Base-by-base conservation (phyloP, 2,888 invertebrate species). In the Oxyteleia sp. region DNA sequence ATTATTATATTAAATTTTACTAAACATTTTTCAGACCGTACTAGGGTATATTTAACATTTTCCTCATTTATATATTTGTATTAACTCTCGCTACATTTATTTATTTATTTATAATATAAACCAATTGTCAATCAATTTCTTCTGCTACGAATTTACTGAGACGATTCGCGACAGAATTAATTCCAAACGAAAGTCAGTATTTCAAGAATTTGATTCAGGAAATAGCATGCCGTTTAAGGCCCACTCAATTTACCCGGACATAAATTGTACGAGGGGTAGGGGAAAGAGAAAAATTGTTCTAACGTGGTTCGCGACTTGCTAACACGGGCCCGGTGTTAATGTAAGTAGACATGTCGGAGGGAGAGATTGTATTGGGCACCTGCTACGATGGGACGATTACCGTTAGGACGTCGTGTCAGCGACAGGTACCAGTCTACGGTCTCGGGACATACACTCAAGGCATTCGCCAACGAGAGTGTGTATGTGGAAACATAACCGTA, bases 341-440 rank as follows among this genome's bases (percentile, higher is more conserved):
- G 68, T 71, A 86, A 87, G 86, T 85, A 86, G 71, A 66, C 66
- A 72, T 57, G 79, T 71, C 69, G 51, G 55, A 80, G 80, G 63
- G 71, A 76, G 87, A 88, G 85, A 85, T 83, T 85, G 88, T 88
- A 90, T 90, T 90, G 90, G 90, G 89, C 92, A 92, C 92, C 92
- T 92, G 92, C 90, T 91, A 90, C 88, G 88, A 86, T 87, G 88
- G 87, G 87, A 88, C 82, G 88, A 88, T 89, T 92, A 92, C 92
- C 92, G 92, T 92, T 92, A 92, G 90, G 88, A 90, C 85, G 89
- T 89, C 90, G 88, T 88, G 90, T 89, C 83, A 87, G 89, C 89
- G 85, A 85, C 91, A 91, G 91, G 91, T 90, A 90, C 87, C 87
- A 83, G 87, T 87, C 85, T 86, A 57, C 41, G 29, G 78, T 41